Evolutionary conservation across 1,140 invertebrate genomes (phyloP).

Genomic region (Gerris buenoi): DNA sequence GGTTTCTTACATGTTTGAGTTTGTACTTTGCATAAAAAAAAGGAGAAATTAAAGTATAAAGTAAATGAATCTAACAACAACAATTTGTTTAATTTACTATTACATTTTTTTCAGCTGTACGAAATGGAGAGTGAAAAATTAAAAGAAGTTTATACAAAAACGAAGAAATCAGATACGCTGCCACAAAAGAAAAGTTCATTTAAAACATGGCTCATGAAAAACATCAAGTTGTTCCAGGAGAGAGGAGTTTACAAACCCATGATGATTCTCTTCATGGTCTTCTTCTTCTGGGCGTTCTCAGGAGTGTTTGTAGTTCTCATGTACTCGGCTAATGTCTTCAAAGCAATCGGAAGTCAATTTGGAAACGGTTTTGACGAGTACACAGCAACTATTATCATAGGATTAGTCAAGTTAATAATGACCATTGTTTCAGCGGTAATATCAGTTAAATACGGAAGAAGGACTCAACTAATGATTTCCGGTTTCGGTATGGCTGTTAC

Average conservation of each 20-base stretch:
- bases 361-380: constrained; percentile 28
- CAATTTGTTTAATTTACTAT: neutral
- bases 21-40: neutral
- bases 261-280: constrained; percentile 33
- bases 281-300: constrained; percentile 40
- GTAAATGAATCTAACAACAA: too few relatives aligned
- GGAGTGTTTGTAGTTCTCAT: constrained; percentile 50
- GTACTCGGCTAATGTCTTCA: constrained; percentile 44
- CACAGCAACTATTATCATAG: constrained; percentile 34
- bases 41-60: too few relatives aligned
- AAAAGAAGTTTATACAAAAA: neutral
- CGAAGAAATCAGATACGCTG: neutral
- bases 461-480: constrained; percentile 35
- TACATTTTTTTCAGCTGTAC: neutral
- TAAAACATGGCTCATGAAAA: constrained; percentile 3
- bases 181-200: neutral
- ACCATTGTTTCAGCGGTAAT: constrained; percentile 33
- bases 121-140: neutral
- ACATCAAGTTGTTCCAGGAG: constrained; percentile 6
- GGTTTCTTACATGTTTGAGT: neutral
- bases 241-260: constrained; percentile 37
- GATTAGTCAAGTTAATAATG: constrained; percentile 35
- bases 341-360: constrained; percentile 29
- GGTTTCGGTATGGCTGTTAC: constrained; percentile 35
- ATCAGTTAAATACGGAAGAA: constrained; percentile 37